Evolutionary conservation across 2,797 vertebrate species (phyloP), one percentile per base, ranked within the genome.

Genomic region (Alectoris magna): DNA sequence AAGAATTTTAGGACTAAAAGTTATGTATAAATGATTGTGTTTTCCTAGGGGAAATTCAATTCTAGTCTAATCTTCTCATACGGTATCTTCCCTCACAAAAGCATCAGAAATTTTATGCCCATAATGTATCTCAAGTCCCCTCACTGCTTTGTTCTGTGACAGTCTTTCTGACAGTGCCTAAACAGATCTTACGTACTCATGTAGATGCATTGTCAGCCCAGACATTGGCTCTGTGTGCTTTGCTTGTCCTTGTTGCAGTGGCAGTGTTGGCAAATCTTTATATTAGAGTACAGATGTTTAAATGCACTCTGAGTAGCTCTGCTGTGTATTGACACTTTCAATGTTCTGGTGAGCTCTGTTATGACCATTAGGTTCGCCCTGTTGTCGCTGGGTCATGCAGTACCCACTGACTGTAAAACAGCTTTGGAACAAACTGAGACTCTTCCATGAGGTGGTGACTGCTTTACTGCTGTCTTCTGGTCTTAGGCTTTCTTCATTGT

Each of bases 81-180:
- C 5, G 9, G 19, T 53, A 22, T 63, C 36, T 89, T 68, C 43
- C 21, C 24, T 73, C 56, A 31, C 12, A 71, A 68, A 83, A 83
- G 31, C 39, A 31, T 60, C 67, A 64, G 34, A 36, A 82, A 44
- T 87, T n/a, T 82, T 77, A 53, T 66, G 26, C 68, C 63, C 1
- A 0, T 62, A 60, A 49, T 17, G 8, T 21, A 74, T 58, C 51
- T 94, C n/a, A 84, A 63, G 71, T 11, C 41, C 48, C 49, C 34
- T 19, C 46, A 18, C 26, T 69, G 48, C 62, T 88, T 53, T 24
- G 2, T 68, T 58, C 86, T 48, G 0, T 63, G 67, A 21, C 70
- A 93, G 63, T 59, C 86, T 84, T 91, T 66, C 82, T 93, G 87
- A 69, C 43, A 53, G 75, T 64, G 72, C 85, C 73, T 38, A 18